Evolutionary conservation across 2,113 vertebrate species (phyloP).

Genomic region (Neodontobutis hainanensis): DNA sequence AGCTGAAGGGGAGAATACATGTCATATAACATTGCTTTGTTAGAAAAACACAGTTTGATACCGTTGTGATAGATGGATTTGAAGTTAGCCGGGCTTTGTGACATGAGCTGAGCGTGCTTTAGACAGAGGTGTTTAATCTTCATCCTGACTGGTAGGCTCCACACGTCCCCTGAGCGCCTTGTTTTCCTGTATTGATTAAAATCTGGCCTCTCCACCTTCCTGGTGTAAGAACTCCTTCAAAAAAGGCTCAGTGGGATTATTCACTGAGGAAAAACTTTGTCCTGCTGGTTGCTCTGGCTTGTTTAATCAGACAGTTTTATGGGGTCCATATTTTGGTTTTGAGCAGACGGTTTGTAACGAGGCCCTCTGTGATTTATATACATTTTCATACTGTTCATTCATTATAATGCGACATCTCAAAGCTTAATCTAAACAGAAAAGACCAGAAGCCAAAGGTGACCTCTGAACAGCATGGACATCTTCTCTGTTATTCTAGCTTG

Average conservation of each 20-base stretch:
- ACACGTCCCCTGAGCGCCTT: slow-evolving; percentile 77
- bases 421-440: slow-evolving; percentile 21
- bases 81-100: slow-evolving; percentile 76
- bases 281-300: slow-evolving; percentile 59
- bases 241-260: slow-evolving; percentile 76
- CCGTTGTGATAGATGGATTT: slow-evolving; percentile 82
- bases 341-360: slow-evolving; percentile 20
- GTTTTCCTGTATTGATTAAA: slow-evolving; percentile 83
- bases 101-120: slow-evolving; percentile 74
- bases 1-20: slow-evolving; percentile 85
- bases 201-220: slow-evolving; percentile 77
- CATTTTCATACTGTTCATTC: slow-evolving; percentile 44
- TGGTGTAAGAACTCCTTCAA: slow-evolving; percentile 79
- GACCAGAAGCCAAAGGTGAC: slow-evolving; percentile 36
- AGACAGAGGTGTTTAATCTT: slow-evolving; percentile 84
- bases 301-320: slow-evolving; percentile 57
- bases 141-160: slow-evolving; percentile 75
- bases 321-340: slow-evolving; percentile 37
- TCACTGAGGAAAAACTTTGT: slow-evolving; percentile 75
- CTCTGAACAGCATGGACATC: slow-evolving; percentile 38
- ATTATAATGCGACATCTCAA: slow-evolving; percentile 26
- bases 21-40: slow-evolving; percentile 79
- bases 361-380: slow-evolving; percentile 18
- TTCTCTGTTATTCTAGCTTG: slow-evolving; percentile 51
- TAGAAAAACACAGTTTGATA: slow-evolving; percentile 83